Evolutionary conservation across 53 echinoderm and acorn worm species (phyloP).

Genomic region (Arbacia lixula): DNA sequence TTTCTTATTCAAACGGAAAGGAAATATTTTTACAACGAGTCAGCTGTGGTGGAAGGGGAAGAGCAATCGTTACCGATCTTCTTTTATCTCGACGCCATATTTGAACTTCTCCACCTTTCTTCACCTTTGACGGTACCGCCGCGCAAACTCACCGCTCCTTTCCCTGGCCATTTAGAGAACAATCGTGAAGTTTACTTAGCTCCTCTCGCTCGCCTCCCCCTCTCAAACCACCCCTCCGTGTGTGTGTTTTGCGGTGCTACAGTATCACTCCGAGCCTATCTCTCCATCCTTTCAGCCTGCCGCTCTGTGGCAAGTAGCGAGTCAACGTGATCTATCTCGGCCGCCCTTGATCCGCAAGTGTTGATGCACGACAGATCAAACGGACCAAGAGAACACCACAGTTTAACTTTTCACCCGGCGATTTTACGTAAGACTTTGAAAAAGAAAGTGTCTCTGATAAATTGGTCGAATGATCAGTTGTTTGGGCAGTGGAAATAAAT

Average conservation of each 20-base stretch:
- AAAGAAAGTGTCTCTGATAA: too few species aligned
- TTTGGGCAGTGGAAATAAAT: too few species aligned
- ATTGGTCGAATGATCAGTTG: too few species aligned
- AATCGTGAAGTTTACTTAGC: slow-evolving; percentile 20
- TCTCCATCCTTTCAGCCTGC: background rate
- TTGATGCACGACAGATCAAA: too few species aligned
- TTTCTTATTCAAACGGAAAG: too few species aligned
- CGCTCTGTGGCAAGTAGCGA: background rate
- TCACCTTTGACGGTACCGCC: slow-evolving; percentile 13
- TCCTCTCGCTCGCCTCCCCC: background rate
- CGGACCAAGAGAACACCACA: too few species aligned
- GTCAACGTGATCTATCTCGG: background rate
- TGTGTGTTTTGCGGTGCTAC: background rate
- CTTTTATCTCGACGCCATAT: slow-evolving; percentile 17
- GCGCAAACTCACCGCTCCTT: too few species aligned
- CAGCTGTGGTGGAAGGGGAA: background rate
- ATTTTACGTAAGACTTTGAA: too few species aligned
- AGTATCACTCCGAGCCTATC: background rate
- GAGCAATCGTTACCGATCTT: slow-evolving; percentile 18
- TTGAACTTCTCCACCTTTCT: background rate
- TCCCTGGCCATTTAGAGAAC: background rate
- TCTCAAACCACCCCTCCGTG: too few species aligned
- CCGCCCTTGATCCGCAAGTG: too few species aligned
- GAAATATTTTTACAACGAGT: background rate
- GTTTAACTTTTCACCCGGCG: too few species aligned